These are phyloP conservation scores for Drosophila erecta DNA, from an alignment of 1,140 invertebrate genomes.

Conservation along the genomic window DNA sequence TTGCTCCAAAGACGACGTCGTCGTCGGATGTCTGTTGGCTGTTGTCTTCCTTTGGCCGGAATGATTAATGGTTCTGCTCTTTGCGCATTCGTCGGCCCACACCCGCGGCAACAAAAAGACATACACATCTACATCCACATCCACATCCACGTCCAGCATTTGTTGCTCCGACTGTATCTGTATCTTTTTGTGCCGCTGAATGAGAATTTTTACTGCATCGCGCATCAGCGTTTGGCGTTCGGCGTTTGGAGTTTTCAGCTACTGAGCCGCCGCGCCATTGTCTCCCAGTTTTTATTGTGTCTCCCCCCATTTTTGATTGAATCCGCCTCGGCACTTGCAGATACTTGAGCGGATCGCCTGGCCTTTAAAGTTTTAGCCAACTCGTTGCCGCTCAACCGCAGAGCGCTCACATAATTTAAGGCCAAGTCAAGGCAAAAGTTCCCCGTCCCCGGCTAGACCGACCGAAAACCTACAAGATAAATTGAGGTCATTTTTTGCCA, in stretches of 20 bases:
- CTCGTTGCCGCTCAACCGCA: conserved; percentile 45
- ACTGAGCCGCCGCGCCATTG: conserved; percentile 54
- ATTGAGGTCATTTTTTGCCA: conserved; percentile 83
- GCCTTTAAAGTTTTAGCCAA: conserved; percentile 63
- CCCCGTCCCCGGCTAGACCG: conserved; percentile 22
- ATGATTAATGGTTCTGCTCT: conserved; percentile 84
- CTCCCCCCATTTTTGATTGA: conserved; percentile 61
- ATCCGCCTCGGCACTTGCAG: conserved; percentile 62
- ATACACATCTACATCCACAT: conserved; percentile 5
- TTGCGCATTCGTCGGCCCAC: conserved; percentile 70
- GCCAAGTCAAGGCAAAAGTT: conserved; percentile 55
- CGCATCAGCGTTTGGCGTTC: conserved; percentile 56
- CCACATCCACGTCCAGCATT: conserved; percentile 16
- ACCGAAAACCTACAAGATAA: conserved; percentile 74
- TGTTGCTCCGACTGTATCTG: conserved; percentile 50
- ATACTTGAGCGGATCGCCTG: conserved; percentile 27
- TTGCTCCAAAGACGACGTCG: conserved; percentile 55
- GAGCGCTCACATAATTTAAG: conserved; percentile 65
- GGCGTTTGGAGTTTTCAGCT: conserved; percentile 33
- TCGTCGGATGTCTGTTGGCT: conserved; percentile 62
- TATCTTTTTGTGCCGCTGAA: conserved; percentile 51
- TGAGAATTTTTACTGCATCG: conserved; percentile 67
- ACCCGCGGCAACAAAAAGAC: conserved; percentile 36
- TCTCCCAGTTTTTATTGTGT: conserved; percentile 33
- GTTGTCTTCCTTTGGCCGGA: conserved; percentile 70